These are phyloP conservation scores for Lepidotrigona ventralis DNA, from an alignment of 1,140 invertebrate genomes.

Conservation along the genomic window DNA sequence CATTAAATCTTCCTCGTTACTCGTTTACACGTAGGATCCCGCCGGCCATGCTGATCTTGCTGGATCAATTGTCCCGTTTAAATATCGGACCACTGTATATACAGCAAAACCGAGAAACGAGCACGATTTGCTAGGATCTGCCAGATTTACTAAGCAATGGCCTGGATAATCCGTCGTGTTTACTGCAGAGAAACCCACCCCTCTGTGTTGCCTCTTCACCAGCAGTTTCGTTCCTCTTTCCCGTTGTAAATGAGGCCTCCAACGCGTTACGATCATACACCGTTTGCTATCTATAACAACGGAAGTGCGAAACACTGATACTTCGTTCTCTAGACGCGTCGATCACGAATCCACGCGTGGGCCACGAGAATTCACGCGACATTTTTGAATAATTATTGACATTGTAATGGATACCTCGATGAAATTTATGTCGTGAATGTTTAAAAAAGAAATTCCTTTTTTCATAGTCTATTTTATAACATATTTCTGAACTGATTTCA, in stretches of 20 bases:
- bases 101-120: conserved; percentile 56
- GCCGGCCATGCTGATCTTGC: conserved; percentile 14
- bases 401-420: too few species aligned
- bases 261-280: background rate
- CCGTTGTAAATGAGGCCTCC: conserved; percentile 1
- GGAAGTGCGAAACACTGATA: background rate
- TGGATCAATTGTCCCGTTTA: conserved; percentile 56
- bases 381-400: too few species aligned
- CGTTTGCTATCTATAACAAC: background rate
- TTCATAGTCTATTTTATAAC: too few species aligned
- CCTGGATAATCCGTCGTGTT: conserved; percentile 67
- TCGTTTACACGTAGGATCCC: conserved; percentile 47
- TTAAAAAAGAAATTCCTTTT: too few species aligned
- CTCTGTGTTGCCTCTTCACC: background rate
- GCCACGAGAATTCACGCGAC: too few species aligned
- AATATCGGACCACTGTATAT: conserved; percentile 44
- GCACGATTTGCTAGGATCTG: conserved; percentile 64
- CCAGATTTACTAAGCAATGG: conserved; percentile 70
- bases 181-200: conserved; percentile 15
- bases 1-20: conserved; percentile 56
- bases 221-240: conserved; percentile 3
- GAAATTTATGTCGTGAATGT: too few species aligned
- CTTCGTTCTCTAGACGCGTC: background rate
- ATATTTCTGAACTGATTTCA: too few species aligned
- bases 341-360: background rate